Conservation (phyloP, 2,888 invertebrate genomes). For the Acleris laterana region DNA sequence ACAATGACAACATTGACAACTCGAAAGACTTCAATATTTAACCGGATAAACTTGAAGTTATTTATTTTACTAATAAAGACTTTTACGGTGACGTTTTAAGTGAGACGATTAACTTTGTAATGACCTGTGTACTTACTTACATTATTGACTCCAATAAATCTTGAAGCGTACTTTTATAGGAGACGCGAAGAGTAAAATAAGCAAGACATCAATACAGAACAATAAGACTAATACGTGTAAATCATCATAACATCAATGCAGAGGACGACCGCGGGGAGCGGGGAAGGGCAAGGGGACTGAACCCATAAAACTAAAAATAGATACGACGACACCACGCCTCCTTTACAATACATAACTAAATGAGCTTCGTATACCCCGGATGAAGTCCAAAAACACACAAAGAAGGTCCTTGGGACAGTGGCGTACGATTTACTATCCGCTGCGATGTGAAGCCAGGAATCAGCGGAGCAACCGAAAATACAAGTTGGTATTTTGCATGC, state of each 20-base stretch:
- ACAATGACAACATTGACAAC: too few relatives aligned
- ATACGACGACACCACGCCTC: constrained; percentile 62
- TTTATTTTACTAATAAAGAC: too few relatives aligned
- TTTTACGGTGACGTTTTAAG: too few relatives aligned
- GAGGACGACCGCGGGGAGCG: constrained; percentile 19
- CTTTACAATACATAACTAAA: constrained; percentile 30
- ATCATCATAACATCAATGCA: constrained; percentile 35
- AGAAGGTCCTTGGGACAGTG: background rate
- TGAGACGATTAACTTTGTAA: too few relatives aligned
- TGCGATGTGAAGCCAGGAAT: constrained; percentile 15
- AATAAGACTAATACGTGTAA: constrained; percentile 35
- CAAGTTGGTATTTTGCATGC: constrained; percentile 33
- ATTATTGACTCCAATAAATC: background rate
- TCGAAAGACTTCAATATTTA: too few relatives aligned
- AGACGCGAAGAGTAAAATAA: constrained; percentile 28
- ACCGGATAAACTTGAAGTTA: too few relatives aligned
- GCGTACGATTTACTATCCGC: constrained; percentile 17
- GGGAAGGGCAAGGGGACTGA: constrained; percentile 64
- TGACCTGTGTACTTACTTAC: too few relatives aligned
- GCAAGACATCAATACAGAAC: constrained; percentile 19
- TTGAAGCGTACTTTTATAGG: background rate
- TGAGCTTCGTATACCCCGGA: constrained; percentile 47
- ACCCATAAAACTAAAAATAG: constrained; percentile 81
- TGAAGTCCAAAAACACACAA: constrained; percentile 37
- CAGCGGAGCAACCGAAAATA: constrained; percentile 25